Conservation (phyloP, 2,113 vertebrate species). For the Cryptomyrus ogoouensis region DNA sequence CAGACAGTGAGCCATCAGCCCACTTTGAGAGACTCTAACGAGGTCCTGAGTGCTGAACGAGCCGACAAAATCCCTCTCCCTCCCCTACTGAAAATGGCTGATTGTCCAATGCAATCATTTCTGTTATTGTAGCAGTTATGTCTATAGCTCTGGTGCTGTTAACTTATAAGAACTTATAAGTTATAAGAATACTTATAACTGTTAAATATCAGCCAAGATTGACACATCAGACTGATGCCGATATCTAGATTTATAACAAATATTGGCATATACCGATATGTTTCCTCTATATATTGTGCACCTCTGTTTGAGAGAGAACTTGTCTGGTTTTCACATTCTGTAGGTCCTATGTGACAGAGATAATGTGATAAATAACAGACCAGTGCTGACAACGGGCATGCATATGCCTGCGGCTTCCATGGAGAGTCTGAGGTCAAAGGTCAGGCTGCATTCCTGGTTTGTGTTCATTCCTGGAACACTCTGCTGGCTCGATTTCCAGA, state of each 20-base stretch:
- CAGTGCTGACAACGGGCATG: background rate
- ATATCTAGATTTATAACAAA: background rate
- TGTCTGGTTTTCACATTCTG: background rate
- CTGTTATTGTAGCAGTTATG: background rate
- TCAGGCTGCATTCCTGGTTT: background rate
- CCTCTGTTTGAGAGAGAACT: background rate
- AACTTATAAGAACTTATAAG: too few relatives aligned
- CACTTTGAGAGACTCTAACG: background rate
- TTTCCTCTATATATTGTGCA: background rate
- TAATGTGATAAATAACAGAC: background rate
- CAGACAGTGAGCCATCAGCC: background rate
- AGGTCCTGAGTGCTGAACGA: background rate
- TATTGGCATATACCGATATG: background rate
- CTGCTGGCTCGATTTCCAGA: background rate
- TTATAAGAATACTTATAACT: background rate
- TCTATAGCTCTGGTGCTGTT: background rate
- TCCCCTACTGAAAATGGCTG: background rate
- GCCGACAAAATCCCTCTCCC: background rate
- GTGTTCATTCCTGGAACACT: background rate
- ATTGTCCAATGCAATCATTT: background rate
- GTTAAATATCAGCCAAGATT: background rate
- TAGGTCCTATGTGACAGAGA: background rate
- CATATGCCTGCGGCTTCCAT: background rate
- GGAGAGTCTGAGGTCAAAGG: background rate
- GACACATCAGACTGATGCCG: background rate